Evolutionary conservation across 2,888 invertebrate genomes (phyloP).

Genomic region (Congeria kusceri): DNA sequence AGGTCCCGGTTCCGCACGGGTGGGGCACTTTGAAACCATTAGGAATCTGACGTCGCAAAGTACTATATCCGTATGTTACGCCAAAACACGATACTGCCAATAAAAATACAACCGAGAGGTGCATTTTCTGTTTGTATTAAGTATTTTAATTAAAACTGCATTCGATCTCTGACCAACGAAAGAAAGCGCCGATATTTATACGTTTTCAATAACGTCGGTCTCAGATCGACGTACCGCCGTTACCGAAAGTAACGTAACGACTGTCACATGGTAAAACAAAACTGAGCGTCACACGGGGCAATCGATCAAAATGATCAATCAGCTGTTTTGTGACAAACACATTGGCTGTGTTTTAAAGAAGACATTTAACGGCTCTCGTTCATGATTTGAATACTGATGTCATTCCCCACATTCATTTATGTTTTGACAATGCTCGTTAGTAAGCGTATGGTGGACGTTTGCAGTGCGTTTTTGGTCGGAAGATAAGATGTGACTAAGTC

Average conservation of each 20-base stretch:
- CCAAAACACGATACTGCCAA: neutral
- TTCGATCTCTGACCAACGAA: too few species aligned
- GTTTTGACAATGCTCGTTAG: too few species aligned
- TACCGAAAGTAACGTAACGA: neutral
- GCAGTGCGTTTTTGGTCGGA: too few species aligned
- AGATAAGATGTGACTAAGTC: too few species aligned
- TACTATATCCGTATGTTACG: neutral
- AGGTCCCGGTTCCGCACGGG: constrained; percentile 20
- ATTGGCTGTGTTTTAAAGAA: constrained; percentile 11
- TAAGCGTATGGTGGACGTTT: too few species aligned
- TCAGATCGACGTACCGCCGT: neutral
- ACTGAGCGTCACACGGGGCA: neutral
- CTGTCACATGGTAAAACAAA: neutral
- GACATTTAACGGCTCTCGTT: constrained; percentile 5
- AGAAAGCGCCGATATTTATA: neutral
- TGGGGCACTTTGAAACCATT: constrained; percentile 35
- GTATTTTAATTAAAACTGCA: too few species aligned
- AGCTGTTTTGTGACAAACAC: neutral
- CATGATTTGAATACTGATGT: constrained; percentile 20
- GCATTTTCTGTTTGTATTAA: too few species aligned
- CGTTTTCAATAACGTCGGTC: neutral
- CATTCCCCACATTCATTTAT: too few species aligned
- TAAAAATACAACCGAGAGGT: neutral
- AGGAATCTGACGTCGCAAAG: constrained; percentile 21
- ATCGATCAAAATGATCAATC: neutral